Conservation (phyloP, 2,797 vertebrate genomes). For the Cryptoprocta ferox region DNA sequence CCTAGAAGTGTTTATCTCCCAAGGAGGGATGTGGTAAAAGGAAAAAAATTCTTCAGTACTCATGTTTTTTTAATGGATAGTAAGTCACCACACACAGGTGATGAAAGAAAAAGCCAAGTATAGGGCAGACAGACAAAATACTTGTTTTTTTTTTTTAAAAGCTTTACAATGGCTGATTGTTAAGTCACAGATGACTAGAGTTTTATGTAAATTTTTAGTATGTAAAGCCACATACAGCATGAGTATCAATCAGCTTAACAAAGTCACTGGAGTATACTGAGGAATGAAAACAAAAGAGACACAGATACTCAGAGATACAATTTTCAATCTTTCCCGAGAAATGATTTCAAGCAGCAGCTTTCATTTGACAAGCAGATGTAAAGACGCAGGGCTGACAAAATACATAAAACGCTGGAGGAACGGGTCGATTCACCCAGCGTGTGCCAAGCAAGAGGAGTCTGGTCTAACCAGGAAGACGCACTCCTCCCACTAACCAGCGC, state of each 20-base stretch:
- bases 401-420: neutral
- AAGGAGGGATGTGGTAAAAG: neutral
- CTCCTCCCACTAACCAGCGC: neutral
- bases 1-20: neutral
- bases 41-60: neutral
- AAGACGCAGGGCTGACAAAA: neutral
- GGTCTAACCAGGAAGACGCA: neutral
- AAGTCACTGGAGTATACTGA: neutral
- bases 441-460: neutral
- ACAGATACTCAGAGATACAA: neutral
- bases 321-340: conserved; percentile 31
- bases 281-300: conserved; percentile 54
- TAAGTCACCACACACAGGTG: neutral
- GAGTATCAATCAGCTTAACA: conserved; percentile 15
- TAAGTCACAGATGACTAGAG: neutral
- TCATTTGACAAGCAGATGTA: neutral
- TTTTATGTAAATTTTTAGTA: conserved; percentile 44
- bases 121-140: neutral
- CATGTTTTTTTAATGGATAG: neutral
- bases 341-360: conserved; percentile 7
- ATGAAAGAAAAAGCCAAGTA: conserved; percentile 19
- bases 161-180: neutral
- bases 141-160: neutral
- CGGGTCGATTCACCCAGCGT: neutral
- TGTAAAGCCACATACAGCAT: conserved; percentile 50